Conservation (phyloP, 2,888 invertebrate species). For the Proisotoma minuta region DNA sequence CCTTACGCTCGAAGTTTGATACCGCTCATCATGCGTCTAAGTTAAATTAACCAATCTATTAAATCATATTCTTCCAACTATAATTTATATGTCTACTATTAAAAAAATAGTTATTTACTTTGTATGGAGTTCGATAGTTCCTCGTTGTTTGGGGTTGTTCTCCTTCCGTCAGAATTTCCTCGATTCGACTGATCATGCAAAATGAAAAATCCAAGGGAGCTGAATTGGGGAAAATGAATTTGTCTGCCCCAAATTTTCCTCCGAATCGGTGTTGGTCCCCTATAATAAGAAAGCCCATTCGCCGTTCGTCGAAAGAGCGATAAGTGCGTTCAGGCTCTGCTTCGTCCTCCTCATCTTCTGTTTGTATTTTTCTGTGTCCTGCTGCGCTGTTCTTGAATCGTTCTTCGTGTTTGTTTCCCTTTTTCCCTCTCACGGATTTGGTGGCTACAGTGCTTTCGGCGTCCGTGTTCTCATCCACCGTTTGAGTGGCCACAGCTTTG, state of each 20-base stretch:
- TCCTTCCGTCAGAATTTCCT: conserved; percentile 41
- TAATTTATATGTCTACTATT: too few relatives aligned
- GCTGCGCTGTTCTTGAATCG: conserved; percentile 23
- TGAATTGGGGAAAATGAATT: conserved; percentile 36
- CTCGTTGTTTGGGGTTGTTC: conserved; percentile 41
- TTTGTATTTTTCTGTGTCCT: not conserved
- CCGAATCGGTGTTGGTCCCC: conserved; percentile 42
- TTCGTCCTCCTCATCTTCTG: conserved; percentile 22
- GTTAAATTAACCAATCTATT: too few relatives aligned
- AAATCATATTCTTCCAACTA: too few relatives aligned
- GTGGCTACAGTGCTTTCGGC: not conserved
- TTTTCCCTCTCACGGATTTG: not conserved
- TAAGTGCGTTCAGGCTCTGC: conserved; percentile 31
- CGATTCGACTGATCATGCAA: conserved; percentile 42
- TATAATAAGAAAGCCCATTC: conserved; percentile 39
- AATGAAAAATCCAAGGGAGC: conserved; percentile 46
- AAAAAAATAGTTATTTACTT: not conserved
- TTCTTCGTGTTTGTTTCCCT: not conserved
- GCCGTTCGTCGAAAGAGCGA: conserved; percentile 40
- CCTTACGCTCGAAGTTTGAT: conserved; percentile 40
- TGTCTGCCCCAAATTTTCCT: conserved; percentile 13
- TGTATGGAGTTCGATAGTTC: conserved; percentile 25
- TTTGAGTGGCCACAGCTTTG: conserved; percentile 7
- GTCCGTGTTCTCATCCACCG: not conserved
- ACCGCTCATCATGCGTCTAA: conserved; percentile 44